A percentile compares a stretch with the other conserved stretches of the same genome.
Evolutionary conservation across 2,888 invertebrate species (phyloP).

Genomic region (Cephus sareptanus): DNA sequence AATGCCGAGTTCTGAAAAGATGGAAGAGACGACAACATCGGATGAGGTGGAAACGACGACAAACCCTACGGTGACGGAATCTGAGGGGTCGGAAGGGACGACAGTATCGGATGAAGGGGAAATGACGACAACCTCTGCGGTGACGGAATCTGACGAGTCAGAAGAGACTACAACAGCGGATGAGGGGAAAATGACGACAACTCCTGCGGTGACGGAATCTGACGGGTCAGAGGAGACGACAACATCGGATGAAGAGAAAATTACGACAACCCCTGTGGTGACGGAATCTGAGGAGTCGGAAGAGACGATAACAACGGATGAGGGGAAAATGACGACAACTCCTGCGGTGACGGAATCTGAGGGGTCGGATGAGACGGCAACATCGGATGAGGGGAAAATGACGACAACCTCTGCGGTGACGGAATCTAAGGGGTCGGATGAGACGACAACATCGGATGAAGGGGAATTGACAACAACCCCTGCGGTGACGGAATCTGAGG

Average conservation of each 20-base stretch:
- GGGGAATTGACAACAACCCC: not conserved
- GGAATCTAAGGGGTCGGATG: too few relatives aligned
- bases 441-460: too few relatives aligned
- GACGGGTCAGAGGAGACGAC: rapidly evolving
- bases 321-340: not conserved
- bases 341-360: not conserved
- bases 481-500: not conserved
- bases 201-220: too few relatives aligned
- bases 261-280: not conserved
- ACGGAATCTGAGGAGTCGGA: not conserved
- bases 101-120: not conserved
- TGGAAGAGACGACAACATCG: not conserved
- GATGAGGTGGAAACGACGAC: not conserved
- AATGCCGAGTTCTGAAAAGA: not conserved
- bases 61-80: not conserved
- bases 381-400: not conserved
- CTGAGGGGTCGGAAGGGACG: not conserved
- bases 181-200: not conserved
- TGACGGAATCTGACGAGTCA: not conserved
- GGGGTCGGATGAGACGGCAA: not conserved
- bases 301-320: not conserved
- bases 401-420: not conserved
- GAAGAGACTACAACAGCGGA: not conserved
- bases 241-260: not conserved
- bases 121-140: not conserved